Evolutionary conservation across 2,797 vertebrate genomes (phyloP).

Genomic region (Spea hammondii): DNA sequence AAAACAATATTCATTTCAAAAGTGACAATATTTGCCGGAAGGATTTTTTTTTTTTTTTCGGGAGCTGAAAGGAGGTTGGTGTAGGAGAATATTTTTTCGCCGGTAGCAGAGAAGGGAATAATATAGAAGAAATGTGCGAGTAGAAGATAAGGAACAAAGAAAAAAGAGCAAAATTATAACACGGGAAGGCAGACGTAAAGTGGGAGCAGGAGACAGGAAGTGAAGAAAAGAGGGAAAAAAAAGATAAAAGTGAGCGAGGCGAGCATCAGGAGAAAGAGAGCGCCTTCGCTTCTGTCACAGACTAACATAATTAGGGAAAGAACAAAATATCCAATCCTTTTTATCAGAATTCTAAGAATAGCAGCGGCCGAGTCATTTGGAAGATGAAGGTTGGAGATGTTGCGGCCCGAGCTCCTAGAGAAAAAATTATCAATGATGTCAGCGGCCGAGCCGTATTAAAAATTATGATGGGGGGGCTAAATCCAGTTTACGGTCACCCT

Average conservation of each 20-base stretch:
- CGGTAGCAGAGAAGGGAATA: constrained; percentile 10
- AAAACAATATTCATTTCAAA: not conserved
- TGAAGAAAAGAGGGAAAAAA: not conserved
- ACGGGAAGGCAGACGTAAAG: constrained; percentile 7
- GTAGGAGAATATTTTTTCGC: not conserved
- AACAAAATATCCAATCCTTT: not conserved
- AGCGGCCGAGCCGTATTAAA: too few relatives aligned
- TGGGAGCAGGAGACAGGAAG: not conserved
- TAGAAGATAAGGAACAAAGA: constrained; percentile 41
- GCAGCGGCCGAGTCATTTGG: not conserved
- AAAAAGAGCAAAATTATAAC: constrained; percentile 15
- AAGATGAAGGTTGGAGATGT: not conserved
- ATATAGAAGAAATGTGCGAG: constrained; percentile 25
- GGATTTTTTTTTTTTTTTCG: not conserved
- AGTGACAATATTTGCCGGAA: not conserved
- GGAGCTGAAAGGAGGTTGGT: not conserved
- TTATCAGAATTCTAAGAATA: constrained; percentile 10
- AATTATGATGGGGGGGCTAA: too few relatives aligned
- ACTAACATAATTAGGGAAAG: constrained; percentile 12
- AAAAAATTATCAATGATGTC: not conserved
- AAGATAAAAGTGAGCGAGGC: constrained; percentile 8
- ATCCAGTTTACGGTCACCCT: too few relatives aligned
- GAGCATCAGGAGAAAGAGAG: constrained; percentile 1
- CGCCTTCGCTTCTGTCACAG: constrained; percentile 11
- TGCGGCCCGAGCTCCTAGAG: not conserved